Evolutionary conservation across 2,888 invertebrate species (phyloP).

Genomic region (Drosophila mercatorum): DNA sequence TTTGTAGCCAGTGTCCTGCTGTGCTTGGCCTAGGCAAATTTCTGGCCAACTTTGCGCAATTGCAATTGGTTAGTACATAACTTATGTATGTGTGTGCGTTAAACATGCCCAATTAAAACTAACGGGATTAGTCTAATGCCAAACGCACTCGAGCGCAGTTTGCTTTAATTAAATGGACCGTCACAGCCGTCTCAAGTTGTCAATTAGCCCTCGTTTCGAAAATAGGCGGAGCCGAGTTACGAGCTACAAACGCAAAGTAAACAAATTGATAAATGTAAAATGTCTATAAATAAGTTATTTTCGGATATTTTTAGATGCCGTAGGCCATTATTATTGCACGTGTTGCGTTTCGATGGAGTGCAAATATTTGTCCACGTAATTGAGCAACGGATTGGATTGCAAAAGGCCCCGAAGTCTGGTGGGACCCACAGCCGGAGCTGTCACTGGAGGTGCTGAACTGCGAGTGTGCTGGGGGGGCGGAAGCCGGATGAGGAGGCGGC

Average conservation of each 20-base stretch:
- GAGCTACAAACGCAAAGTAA: constrained; percentile 10
- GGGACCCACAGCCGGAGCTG: neutral
- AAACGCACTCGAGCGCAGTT: constrained; percentile 71
- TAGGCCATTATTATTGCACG: constrained; percentile 39
- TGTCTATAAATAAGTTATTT: constrained; percentile 49
- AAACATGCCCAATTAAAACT: constrained; percentile 74
- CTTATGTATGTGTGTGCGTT: constrained; percentile 30
- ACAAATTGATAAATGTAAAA: constrained; percentile 52
- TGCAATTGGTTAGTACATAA: constrained; percentile 42
- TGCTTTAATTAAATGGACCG: constrained; percentile 67
- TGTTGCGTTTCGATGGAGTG: constrained; percentile 47
- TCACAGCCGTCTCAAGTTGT: constrained; percentile 64
- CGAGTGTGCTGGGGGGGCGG: neutral
- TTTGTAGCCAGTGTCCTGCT: constrained; percentile 57
- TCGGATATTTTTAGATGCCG: constrained; percentile 43
- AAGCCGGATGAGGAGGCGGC: constrained; percentile 7
- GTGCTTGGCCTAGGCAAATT: constrained; percentile 33
- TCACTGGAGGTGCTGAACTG: neutral
- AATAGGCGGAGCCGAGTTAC: neutral
- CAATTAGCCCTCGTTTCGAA: constrained; percentile 49
- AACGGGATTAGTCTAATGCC: constrained; percentile 67
- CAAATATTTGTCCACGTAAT: constrained; percentile 65
- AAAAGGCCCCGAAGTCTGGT: constrained; percentile 15
- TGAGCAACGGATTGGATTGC: constrained; percentile 68
- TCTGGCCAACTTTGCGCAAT: constrained; percentile 21